phyloP scores from a whole-genome alignment of 2,888 invertebrate genomes.

The Malacosoma neustria region DNA sequence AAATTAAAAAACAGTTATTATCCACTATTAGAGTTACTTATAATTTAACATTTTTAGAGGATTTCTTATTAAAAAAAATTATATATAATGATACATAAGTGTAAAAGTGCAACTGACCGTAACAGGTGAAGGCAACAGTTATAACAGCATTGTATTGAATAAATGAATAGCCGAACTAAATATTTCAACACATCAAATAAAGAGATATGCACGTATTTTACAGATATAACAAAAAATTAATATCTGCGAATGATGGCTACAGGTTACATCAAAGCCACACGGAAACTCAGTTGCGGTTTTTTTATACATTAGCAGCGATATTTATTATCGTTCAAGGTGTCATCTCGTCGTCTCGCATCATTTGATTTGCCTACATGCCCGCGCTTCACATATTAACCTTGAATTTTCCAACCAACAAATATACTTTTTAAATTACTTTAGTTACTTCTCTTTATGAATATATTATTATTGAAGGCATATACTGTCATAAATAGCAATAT shows the following conservation, averaged over 20 bases:
- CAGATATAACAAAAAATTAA: too few species aligned
- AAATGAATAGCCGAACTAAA: not conserved
- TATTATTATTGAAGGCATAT: not conserved
- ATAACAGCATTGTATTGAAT: not conserved
- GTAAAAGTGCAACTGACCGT: not conserved
- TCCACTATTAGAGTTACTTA: too few species aligned
- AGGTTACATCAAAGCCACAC: not conserved
- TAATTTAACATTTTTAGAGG: too few species aligned
- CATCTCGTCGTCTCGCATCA: conserved; percentile 41
- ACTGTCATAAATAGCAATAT: conserved; percentile 2
- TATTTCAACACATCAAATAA: too few species aligned
- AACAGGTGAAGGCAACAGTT: not conserved
- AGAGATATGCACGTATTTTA: not conserved
- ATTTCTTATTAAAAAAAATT: not conserved
- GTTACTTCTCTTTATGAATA: not conserved
- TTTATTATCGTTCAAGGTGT: conserved; percentile 41
- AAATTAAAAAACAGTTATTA: too few species aligned
- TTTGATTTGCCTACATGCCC: conserved; percentile 43
- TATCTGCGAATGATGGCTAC: too few species aligned
- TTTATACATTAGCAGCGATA: conserved; percentile 9
- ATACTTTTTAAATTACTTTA: not conserved
- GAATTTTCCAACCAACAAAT: conserved; percentile 29
- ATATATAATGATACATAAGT: too few species aligned
- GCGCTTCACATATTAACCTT: conserved; percentile 55
- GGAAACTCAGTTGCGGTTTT: conserved; percentile 15